A percentile compares a stretch with the other conserved stretches of the same genome.
phyloP scores from a whole-genome alignment of 2,888 invertebrate species.

The Himalopsyche kuldschensis region DNA sequence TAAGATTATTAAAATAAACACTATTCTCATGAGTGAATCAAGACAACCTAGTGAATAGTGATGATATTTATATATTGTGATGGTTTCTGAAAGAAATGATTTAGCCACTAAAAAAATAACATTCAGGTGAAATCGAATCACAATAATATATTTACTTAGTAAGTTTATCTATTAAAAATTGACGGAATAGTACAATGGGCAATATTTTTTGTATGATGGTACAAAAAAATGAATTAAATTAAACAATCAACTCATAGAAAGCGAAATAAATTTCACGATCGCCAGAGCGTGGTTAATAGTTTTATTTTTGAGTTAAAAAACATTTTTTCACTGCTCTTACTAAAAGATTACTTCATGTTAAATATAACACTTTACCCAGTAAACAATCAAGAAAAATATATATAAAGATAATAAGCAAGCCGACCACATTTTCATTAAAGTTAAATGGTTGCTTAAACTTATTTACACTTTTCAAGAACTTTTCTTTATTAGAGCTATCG shows the following conservation, averaged over 20 bases:
- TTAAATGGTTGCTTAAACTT: too few species aligned
- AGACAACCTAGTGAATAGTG: too few species aligned
- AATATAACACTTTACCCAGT: too few species aligned
- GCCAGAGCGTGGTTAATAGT: neutral
- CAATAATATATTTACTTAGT: neutral
- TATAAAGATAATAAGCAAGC: too few species aligned
- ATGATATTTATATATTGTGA: too few species aligned
- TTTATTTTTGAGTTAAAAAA: neutral
- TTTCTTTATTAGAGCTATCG: too few species aligned
- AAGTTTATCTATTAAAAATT: neutral
- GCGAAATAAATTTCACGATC: neutral
- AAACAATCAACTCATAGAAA: neutral
- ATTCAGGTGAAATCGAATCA: neutral
- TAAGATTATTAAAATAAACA: too few species aligned
- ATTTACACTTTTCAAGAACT: too few species aligned
- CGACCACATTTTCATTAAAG: too few species aligned
- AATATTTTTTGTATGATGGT: neutral
- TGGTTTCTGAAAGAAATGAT: too few species aligned
- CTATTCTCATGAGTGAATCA: too few species aligned
- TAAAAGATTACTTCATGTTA: neutral
- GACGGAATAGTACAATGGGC: neutral
- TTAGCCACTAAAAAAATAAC: neutral
- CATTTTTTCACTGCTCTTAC: neutral
- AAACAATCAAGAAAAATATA: too few species aligned
- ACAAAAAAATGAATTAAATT: neutral